A percentile compares a stretch with the other conserved stretches of the same genome.
These are phyloP conservation scores for Apis laboriosa DNA, from an alignment of 1,140 invertebrate species.

Conservation along the genomic window DNA sequence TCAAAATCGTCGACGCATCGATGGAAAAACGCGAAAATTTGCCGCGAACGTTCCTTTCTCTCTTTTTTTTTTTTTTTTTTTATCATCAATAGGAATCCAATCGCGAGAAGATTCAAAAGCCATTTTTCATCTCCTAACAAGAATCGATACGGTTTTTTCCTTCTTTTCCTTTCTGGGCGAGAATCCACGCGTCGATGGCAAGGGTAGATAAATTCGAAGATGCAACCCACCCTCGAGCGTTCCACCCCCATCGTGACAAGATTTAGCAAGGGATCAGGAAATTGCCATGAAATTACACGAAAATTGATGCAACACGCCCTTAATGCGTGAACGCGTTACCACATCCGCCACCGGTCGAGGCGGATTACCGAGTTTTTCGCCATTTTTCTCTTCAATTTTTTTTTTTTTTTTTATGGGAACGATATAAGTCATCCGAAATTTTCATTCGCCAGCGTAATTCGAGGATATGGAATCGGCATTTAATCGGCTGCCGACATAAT, in stretches of 20 bases:
- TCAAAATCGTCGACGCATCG: neutral
- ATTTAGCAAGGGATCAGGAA: constrained; percentile 68
- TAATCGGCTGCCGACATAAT: neutral
- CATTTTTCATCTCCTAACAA: constrained; percentile 3
- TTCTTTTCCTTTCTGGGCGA: neutral
- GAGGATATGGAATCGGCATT: neutral
- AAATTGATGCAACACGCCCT: constrained; percentile 66
- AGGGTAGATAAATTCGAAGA: constrained; percentile 47
- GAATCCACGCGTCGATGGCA: neutral
- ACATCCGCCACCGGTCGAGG: constrained; percentile 6
- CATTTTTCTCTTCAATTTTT: neutral
- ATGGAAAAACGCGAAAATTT: neutral
- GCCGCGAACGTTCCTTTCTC: neutral
- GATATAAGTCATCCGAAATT: constrained; percentile 15
- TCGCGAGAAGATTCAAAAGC: neutral
- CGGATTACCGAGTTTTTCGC: constrained; percentile 35
- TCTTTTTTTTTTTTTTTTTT: too few species aligned
- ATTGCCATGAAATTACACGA: constrained; percentile 76
- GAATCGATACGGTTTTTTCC: constrained; percentile 22
- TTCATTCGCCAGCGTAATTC: neutral
- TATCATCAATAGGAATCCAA: neutral
- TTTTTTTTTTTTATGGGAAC: neutral
- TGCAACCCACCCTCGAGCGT: constrained; percentile 23
- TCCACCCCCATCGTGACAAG: constrained; percentile 30
- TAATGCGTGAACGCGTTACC: constrained; percentile 50